These are phyloP conservation scores for Hirtodrosophila cameraria DNA, from an alignment of 2,888 invertebrate genomes.

Conservation along the genomic window DNA sequence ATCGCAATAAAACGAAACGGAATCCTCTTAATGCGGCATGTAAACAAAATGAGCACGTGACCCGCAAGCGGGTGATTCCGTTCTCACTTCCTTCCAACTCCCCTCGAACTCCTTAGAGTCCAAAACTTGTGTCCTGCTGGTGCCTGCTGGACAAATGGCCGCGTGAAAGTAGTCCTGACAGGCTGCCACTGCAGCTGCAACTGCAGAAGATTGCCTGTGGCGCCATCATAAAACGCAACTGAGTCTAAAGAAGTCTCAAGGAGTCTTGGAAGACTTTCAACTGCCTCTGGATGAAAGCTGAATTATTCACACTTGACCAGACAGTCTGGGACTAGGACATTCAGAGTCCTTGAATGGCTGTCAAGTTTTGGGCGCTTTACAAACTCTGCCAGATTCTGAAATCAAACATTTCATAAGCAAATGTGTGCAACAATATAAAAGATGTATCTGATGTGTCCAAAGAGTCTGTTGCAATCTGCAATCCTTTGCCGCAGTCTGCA, in stretches of 20 bases:
- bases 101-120: neutral
- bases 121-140: slow-evolving; percentile 40
- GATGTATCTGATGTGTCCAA: slow-evolving; percentile 33
- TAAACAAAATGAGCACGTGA: slow-evolving; percentile 83
- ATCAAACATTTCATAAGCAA: slow-evolving; percentile 46
- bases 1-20: slow-evolving; percentile 73
- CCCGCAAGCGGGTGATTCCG: slow-evolving; percentile 47
- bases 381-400: slow-evolving; percentile 55
- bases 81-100: too few relatives aligned
- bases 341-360: slow-evolving; percentile 51
- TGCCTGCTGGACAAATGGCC: slow-evolving; percentile 65
- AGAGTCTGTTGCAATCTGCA: slow-evolving; percentile 11
- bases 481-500: slow-evolving; percentile 40
- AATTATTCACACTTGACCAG: slow-evolving; percentile 53
- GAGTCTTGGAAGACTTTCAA: slow-evolving; percentile 19
- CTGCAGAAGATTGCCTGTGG: slow-evolving; percentile 27
- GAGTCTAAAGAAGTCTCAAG: neutral
- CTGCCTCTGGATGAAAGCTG: slow-evolving; percentile 10
- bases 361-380: slow-evolving; percentile 51
- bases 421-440: slow-evolving; percentile 47
- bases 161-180: slow-evolving; percentile 55
- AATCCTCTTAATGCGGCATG: slow-evolving; percentile 81
- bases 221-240: slow-evolving; percentile 51
- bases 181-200: slow-evolving; percentile 47
- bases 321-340: slow-evolving; percentile 17